Evolutionary conservation across 2,113 vertebrate genomes (phyloP).

Genomic region (Crotalus viridis): DNA sequence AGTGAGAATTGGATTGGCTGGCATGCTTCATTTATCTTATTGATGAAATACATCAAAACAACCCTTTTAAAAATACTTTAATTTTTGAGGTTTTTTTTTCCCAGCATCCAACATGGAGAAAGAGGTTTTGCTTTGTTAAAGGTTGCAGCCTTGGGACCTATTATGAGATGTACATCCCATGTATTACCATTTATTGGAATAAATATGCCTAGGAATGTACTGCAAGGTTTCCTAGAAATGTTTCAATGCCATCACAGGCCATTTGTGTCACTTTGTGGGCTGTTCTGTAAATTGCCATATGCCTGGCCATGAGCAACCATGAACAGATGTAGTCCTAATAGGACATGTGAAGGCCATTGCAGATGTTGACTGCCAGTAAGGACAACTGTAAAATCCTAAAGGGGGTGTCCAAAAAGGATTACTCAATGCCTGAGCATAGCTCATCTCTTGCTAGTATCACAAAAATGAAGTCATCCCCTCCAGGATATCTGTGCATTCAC

Average conservation of each 20-base stretch:
- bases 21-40: conserved; percentile 4
- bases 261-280: neutral
- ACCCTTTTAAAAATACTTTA: conserved; percentile 4
- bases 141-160: neutral
- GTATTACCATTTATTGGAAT: neutral
- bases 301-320: neutral
- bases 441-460: neutral
- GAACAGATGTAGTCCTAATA: neutral
- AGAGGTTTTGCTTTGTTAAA: neutral
- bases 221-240: neutral
- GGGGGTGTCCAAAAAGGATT: neutral
- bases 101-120: neutral
- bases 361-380: neutral
- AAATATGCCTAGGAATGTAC: too few species aligned
- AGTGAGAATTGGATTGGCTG: neutral
- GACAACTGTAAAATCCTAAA: neutral
- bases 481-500: neutral
- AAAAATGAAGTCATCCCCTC: neutral
- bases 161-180: neutral
- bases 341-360: neutral
- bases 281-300: neutral
- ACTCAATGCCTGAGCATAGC: neutral
- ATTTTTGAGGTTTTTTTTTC: neutral
- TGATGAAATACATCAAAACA: neutral
- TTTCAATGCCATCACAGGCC: neutral